A percentile compares a stretch with the other conserved stretches of the same genome.
These are phyloP conservation scores for Stenoptilia bipunctidactyla DNA, from an alignment of 2,888 invertebrate species.

Conservation along the genomic window DNA sequence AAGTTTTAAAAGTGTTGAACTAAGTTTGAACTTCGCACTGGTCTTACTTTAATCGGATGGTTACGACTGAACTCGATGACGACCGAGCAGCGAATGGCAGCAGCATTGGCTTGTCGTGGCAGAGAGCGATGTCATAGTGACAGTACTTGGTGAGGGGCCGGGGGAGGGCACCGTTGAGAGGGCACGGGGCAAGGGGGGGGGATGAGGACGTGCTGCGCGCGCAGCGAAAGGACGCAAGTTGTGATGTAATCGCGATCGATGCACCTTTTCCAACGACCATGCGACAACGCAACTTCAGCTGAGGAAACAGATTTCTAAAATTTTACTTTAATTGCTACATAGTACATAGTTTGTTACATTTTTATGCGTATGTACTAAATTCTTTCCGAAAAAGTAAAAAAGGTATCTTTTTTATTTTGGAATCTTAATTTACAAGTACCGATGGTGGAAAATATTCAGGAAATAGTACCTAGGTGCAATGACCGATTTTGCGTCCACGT, in stretches of 20 bases:
- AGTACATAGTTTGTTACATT: no score
- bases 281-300: slow-evolving; percentile 14
- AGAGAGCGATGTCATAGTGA: slow-evolving; percentile 53
- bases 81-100: background rate
- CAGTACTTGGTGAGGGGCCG: slow-evolving; percentile 35
- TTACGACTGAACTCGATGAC: slow-evolving; percentile 29
- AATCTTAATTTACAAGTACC: no score
- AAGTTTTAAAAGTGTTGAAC: slow-evolving; percentile 27
- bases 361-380: no score
- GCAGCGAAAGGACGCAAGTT: slow-evolving; percentile 65
- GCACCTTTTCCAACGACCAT: slow-evolving; percentile 40
- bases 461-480: no score
- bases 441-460: no score
- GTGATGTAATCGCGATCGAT: slow-evolving; percentile 70
- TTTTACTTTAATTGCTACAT: no score
- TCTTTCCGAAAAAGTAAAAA: no score
- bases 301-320: background rate
- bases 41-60: slow-evolving; percentile 22
- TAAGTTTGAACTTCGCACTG: slow-evolving; percentile 41
- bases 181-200: slow-evolving; percentile 18
- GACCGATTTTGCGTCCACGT: no score
- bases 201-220: slow-evolving; percentile 47
- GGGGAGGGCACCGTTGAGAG: slow-evolving; percentile 31
- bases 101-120: background rate
- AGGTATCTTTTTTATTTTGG: no score